Percentiles rank a stretch among this genome's conserved stretches.
phyloP scores from a whole-genome alignment of 1,140 invertebrate genomes.

The Magallana gigas region DNA sequence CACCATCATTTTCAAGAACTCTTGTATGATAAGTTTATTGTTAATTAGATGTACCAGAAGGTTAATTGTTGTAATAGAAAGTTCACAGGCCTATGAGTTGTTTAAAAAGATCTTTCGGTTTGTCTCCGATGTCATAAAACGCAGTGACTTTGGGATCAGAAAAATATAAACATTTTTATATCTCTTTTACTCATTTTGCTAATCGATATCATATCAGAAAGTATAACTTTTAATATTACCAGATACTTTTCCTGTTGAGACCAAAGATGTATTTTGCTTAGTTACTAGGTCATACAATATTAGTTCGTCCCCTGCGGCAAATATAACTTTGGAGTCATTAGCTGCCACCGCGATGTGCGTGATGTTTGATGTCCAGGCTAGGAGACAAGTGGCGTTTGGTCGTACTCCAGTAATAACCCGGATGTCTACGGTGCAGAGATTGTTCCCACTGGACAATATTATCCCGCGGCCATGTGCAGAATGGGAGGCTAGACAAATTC shows the following conservation, averaged over 20 bases:
- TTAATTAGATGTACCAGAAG: too few species aligned
- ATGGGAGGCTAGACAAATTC: neutral
- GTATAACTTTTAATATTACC: neutral
- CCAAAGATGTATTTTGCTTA: neutral
- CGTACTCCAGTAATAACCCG: neutral
- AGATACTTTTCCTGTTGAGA: neutral
- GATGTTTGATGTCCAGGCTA: neutral
- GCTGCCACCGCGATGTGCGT: conserved; percentile 27
- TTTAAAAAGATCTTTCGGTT: too few species aligned
- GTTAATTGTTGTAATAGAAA: too few species aligned
- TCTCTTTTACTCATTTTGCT: too few species aligned
- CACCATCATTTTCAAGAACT: too few species aligned
- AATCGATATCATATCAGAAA: too few species aligned
- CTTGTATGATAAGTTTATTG: too few species aligned
- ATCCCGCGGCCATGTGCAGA: neutral
- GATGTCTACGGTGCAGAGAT: neutral
- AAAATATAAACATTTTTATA: too few species aligned
- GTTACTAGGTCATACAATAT: conserved; percentile 9
- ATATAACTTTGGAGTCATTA: conserved; percentile 13
- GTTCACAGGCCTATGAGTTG: too few species aligned
- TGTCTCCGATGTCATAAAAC: too few species aligned
- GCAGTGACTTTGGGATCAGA: too few species aligned
- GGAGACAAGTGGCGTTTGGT: neutral
- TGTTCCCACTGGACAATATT: neutral
- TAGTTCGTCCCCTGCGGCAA: neutral